phyloP scores from a whole-genome alignment of 2,888 invertebrate species.

The Acrocera orbiculus region DNA sequence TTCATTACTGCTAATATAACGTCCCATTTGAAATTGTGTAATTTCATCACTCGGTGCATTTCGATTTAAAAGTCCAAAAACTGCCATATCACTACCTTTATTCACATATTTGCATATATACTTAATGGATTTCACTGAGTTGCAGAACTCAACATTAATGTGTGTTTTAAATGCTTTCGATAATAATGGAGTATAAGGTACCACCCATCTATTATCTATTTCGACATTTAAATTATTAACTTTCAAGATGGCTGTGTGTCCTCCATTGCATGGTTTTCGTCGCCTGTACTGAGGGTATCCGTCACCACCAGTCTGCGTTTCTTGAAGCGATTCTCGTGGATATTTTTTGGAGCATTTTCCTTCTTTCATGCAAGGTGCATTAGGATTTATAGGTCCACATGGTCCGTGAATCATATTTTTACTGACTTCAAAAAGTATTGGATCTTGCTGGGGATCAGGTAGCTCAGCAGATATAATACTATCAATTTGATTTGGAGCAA shows the following conservation, averaged over 20 bases:
- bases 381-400: slow-evolving; percentile 10
- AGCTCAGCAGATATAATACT: slow-evolving; percentile 16
- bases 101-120: slow-evolving; percentile 1
- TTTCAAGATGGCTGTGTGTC: slow-evolving; percentile 8
- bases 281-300: slow-evolving; percentile 10
- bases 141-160: slow-evolving; percentile 28
- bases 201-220: slow-evolving; percentile 22
- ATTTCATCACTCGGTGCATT: slow-evolving; percentile 6
- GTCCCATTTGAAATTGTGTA: slow-evolving; percentile 1
- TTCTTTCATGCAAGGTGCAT: slow-evolving; percentile 1
- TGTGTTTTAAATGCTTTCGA: slow-evolving; percentile 20
- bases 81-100: slow-evolving; percentile 2
- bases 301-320: slow-evolving; percentile 1
- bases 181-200: slow-evolving; percentile 21
- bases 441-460: slow-evolving; percentile 12
- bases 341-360: slow-evolving; percentile 1
- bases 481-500: slow-evolving; percentile 19
- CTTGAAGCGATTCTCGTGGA: neutral
- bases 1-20: slow-evolving; percentile 1
- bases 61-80: neutral
- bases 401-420: slow-evolving; percentile 24
- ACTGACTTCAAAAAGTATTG: slow-evolving; percentile 14
- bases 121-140: too few species aligned
- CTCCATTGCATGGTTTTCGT: slow-evolving; percentile 10
- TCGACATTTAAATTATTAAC: slow-evolving; percentile 6